Conservation (phyloP, 2,113 vertebrate species). For the Pterophyllum scalare region DNA sequence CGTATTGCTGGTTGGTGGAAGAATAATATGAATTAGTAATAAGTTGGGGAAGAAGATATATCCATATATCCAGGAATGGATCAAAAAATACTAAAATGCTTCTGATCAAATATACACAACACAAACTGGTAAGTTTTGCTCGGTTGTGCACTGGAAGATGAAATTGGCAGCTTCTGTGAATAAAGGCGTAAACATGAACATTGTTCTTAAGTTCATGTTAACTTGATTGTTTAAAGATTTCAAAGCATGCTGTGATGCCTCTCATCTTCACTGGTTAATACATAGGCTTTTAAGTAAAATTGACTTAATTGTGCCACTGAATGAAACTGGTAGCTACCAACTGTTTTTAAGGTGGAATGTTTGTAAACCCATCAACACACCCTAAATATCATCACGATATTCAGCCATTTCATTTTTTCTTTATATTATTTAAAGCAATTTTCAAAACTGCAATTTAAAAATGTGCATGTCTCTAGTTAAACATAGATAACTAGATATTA, state of each 20-base stretch:
- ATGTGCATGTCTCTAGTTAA: neutral
- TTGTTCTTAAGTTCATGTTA: neutral
- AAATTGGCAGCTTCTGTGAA: neutral
- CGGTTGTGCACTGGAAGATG: neutral
- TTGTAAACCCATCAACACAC: neutral
- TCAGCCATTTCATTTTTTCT: neutral
- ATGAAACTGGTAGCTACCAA: neutral
- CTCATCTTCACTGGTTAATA: neutral
- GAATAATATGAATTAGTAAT: neutral
- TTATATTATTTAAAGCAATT: fast-evolving
- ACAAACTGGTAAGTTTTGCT: neutral
- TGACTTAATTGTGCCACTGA: too few species aligned
- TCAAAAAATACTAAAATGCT: neutral
- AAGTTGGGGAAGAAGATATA: neutral
- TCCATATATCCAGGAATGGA: neutral
- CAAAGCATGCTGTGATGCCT: neutral
- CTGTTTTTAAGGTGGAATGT: neutral
- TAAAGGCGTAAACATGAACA: neutral
- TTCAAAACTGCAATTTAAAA: neutral
- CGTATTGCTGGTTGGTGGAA: too few species aligned
- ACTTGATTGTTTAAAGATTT: neutral
- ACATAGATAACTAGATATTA: neutral
- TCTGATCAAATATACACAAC: neutral
- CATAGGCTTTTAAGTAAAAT: neutral
- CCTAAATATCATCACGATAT: neutral